Evolutionary conservation across 2,113 vertebrate genomes (phyloP), one percentile per base, ranked within the genome.

Genomic region (Micromys minutus): DNA sequence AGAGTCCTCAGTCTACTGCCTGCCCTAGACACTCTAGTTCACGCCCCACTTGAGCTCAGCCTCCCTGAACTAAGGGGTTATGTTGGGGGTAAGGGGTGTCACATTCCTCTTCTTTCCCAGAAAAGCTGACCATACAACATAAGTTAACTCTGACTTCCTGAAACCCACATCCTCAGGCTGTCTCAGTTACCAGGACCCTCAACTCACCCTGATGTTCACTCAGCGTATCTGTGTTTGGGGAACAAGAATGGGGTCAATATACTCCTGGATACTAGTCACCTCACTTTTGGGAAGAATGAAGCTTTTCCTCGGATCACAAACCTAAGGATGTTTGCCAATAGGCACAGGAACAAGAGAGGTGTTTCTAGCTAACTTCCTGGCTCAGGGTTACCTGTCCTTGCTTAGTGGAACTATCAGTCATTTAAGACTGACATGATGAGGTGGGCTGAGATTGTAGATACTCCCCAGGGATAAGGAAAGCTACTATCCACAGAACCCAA

Each of bases 101-200:
- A 34, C 99, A 99, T 99, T 99, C 99, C 98, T 99, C 98, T 99
- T 98, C 98, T 1, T 9, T 13, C 42, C 50, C 57, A 77, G 69
- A 47, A 15, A 55, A 39, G 36, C 36, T 61, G 47, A 17, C 39
- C n/a, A 52, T 39, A 34, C 11, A 81, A 63, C 26, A 12, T 39
- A 6, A 3, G 22, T 79, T 72, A 42, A 21, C 59, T 81, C 57
- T 93, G 72, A 24, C 75, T 63, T 61, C 36, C 69, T 42, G 26
- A 52, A 42, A 63, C 39, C 57, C 50, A 34, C 29, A 42, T 69
- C 3, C 45, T 22, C 31, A 36, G 24, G 36, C 26, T 31, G 29
- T 24, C 26, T 81, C 29, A 45, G 31, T 5, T 8, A 57, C 45
- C 24, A 74, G 31, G 47, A 45, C 39, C 47, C 39, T 59, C 0